Evolutionary conservation across 2,888 invertebrate species (phyloP).

Genomic region (Leptura quadrifasciata): DNA sequence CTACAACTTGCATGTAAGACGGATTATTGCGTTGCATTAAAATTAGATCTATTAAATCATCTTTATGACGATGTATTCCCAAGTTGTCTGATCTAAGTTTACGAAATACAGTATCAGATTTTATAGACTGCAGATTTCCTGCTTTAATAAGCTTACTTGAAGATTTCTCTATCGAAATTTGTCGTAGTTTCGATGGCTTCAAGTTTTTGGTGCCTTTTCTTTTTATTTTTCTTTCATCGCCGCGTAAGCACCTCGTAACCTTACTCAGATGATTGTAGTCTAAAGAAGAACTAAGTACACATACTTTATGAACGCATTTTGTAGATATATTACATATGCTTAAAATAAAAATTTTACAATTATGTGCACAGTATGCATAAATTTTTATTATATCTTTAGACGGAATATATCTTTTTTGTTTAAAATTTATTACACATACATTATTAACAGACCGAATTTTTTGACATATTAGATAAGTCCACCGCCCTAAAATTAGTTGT

Average conservation of each 20-base stretch:
- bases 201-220: conserved; percentile 11
- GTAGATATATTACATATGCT: conserved; percentile 9
- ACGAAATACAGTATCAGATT: conserved; percentile 35
- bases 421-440: conserved; percentile 33
- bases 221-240: conserved; percentile 29
- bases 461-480: conserved; percentile 26
- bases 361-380: conserved; percentile 29
- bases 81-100: conserved; percentile 33
- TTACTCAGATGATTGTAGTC: conserved; percentile 28
- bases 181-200: no score
- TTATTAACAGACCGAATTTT: conserved; percentile 24
- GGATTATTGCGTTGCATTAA: no score
- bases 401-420: conserved; percentile 17
- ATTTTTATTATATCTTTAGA: conserved; percentile 26
- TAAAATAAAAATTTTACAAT: conserved; percentile 27
- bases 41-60: no score
- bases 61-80: conserved; percentile 19
- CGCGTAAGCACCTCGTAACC: conserved; percentile 23
- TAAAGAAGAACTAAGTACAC: conserved; percentile 22
- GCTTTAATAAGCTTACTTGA: no score
- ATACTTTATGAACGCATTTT: background rate
- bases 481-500: no score
- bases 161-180: no score
- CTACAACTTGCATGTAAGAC: conserved; percentile 30
- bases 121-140: conserved; percentile 26